Evolutionary conservation across 1,140 invertebrate species (phyloP).

Genomic region (Parapsyche elsis): DNA sequence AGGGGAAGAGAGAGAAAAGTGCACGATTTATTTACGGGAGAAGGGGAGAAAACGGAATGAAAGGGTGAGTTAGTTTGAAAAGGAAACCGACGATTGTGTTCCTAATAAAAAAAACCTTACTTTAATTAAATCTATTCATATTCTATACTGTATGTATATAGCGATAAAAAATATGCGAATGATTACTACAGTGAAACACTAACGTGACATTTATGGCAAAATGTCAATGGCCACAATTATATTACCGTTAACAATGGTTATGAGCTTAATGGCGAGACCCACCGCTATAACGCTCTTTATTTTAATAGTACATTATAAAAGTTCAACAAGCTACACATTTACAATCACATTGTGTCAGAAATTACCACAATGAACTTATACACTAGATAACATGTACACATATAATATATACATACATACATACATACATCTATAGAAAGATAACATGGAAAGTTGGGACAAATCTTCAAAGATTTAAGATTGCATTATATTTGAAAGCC

Average conservation of each 20-base stretch:
- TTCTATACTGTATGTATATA: background rate
- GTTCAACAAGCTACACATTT: background rate
- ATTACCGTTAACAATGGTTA: conserved; percentile 15
- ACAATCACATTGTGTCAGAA: too few relatives aligned
- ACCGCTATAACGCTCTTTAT: conserved; percentile 8
- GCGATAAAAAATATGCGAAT: background rate
- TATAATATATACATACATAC: too few relatives aligned
- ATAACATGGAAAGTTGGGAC: too few relatives aligned
- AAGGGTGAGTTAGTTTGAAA: background rate
- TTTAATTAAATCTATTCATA: background rate
- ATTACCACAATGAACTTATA: too few relatives aligned
- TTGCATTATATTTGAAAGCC: background rate
- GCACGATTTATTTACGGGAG: conserved; percentile 23
- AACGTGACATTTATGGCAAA: background rate
- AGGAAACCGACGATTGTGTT: background rate
- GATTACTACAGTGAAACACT: background rate
- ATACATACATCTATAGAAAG: too few relatives aligned
- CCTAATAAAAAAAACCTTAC: background rate
- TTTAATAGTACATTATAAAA: background rate
- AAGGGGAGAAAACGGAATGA: background rate
- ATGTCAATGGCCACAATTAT: conserved; percentile 20
- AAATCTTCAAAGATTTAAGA: conserved; percentile 8
- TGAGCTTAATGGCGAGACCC: conserved; percentile 5
- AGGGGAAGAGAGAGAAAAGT: background rate
- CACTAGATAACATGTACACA: too few relatives aligned